These are phyloP conservation scores for Mesoligia furuncula DNA, from an alignment of 2,888 invertebrate species.

Conservation along the genomic window DNA sequence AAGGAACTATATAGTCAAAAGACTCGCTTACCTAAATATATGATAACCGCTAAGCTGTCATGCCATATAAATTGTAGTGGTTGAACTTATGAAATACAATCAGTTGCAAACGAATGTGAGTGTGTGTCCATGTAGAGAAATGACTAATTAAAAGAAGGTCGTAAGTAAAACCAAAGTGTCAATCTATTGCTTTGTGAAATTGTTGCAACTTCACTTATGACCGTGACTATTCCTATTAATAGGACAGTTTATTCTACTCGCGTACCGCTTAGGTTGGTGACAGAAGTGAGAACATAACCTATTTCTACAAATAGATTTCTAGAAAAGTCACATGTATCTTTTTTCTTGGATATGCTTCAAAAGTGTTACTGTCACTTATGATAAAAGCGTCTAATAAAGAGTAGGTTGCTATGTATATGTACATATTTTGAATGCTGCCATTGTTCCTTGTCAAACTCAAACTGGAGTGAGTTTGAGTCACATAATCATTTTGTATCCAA, in stretches of 20 bases:
- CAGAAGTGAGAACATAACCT: conserved; percentile 9
- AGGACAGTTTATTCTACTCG: neutral
- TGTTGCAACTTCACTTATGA: too few species aligned
- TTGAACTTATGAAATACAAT: too few species aligned
- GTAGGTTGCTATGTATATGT: neutral
- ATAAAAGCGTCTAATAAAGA: conserved; percentile 9
- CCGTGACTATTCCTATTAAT: too few species aligned
- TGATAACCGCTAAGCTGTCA: too few species aligned
- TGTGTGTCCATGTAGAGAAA: too few species aligned
- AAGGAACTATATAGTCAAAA: too few species aligned
- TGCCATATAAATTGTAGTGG: too few species aligned
- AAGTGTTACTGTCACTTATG: neutral
- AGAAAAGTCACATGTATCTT: neutral
- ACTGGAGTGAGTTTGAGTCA: neutral
- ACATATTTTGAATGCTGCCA: neutral
- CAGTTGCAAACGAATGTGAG: too few species aligned
- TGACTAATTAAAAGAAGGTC: too few species aligned
- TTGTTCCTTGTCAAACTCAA: neutral
- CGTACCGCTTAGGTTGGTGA: conserved; percentile 4
- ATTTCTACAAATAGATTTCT: conserved; percentile 9
- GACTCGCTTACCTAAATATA: too few species aligned
- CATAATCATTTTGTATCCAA: neutral
- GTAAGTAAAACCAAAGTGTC: too few species aligned
- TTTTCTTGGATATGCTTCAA: neutral
- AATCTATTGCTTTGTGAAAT: too few species aligned